Percentiles rank a stretch among this genome's conserved stretches.
phyloP scores from a whole-genome alignment of 2,888 invertebrate genomes.

The Eristalinus aeneus region DNA sequence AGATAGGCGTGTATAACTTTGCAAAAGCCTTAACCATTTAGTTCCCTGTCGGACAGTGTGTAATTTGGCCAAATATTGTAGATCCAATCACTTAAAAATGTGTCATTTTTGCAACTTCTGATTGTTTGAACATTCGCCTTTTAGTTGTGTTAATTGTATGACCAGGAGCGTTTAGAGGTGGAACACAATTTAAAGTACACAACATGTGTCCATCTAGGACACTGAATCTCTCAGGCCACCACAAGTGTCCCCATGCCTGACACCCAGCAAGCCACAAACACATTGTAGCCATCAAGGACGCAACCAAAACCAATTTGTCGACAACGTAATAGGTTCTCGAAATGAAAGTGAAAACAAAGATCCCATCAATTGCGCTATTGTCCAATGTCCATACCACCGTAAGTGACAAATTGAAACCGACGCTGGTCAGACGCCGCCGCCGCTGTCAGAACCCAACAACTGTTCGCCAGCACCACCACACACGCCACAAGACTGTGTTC shows the following conservation, averaged over 20 bases:
- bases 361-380: constrained; percentile 13
- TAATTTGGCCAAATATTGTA: too few relatives aligned
- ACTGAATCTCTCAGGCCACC: neutral
- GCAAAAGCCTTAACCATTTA: too few relatives aligned
- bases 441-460: constrained; percentile 27
- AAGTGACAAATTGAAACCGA: constrained; percentile 44
- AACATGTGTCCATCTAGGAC: neutral
- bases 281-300: constrained; percentile 2
- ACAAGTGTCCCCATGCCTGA: neutral
- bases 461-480: constrained; percentile 31
- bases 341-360: constrained; percentile 23
- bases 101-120: too few relatives aligned
- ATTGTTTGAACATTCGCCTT: too few relatives aligned
- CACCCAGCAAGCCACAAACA: neutral
- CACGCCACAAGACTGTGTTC: constrained; percentile 25
- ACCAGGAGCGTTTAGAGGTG: too few relatives aligned
- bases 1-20: too few relatives aligned
- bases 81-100: too few relatives aligned
- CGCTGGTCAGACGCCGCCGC: constrained; percentile 1
- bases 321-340: neutral
- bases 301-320: constrained; percentile 19
- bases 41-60: too few relatives aligned
- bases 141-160: too few relatives aligned
- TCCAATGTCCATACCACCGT: constrained; percentile 26
- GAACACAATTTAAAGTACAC: neutral